These are phyloP conservation scores for Synergus japonicus DNA, from an alignment of 2,888 invertebrate genomes.

Conservation along the genomic window DNA sequence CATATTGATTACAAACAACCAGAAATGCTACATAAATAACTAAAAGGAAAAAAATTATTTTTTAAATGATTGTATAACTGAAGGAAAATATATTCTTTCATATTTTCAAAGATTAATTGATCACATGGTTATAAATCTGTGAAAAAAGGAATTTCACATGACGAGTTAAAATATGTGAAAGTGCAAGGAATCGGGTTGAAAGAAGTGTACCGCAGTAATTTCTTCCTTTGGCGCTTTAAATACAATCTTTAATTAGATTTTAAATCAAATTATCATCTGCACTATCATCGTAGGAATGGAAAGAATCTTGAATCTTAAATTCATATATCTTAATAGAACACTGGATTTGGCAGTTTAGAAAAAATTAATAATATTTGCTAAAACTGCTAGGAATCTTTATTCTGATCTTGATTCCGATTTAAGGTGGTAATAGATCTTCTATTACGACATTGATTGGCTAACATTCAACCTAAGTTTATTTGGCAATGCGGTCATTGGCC, in stretches of 20 bases:
- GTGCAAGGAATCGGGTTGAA: slow-evolving; percentile 52
- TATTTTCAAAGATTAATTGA: neutral
- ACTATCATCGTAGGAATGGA: slow-evolving; percentile 6
- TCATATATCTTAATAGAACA: neutral
- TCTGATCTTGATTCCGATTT: neutral
- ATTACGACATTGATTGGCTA: slow-evolving; percentile 36
- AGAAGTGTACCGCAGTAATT: slow-evolving; percentile 51
- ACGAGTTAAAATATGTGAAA: slow-evolving; percentile 48
- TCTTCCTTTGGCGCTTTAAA: slow-evolving; percentile 51
- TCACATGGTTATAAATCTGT: slow-evolving; percentile 30
- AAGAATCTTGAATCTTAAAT: slow-evolving; percentile 18
- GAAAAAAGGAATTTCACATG: slow-evolving; percentile 42
- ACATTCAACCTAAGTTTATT: slow-evolving; percentile 39
- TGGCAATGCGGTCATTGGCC: slow-evolving; percentile 38
- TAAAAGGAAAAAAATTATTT: neutral
- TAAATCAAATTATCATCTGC: slow-evolving; percentile 17
- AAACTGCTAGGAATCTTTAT: no score
- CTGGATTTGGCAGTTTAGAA: no score
- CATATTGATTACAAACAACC: neutral
- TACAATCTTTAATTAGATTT: slow-evolving; percentile 51
- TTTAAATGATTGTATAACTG: neutral
- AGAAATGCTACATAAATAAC: neutral
- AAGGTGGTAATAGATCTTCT: slow-evolving; percentile 12
- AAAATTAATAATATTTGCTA: no score
- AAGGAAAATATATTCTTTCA: neutral